phyloP scores from a whole-genome alignment of 2,113 vertebrate species.

The Alosa alosa region DNA sequence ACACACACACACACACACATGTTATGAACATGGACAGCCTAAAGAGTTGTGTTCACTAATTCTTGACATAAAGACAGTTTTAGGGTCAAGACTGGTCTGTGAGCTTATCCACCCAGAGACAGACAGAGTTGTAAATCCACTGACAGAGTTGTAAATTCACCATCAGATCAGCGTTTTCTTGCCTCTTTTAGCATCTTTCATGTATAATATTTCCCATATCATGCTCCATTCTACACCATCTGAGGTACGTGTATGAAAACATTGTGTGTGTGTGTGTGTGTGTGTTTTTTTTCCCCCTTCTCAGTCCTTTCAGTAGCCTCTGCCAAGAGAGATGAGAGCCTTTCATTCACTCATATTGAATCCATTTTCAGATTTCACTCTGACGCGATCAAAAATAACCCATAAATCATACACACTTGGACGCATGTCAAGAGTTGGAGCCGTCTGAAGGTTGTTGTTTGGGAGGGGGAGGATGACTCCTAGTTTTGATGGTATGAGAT shows the following conservation, averaged over 20 bases:
- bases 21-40: not conserved
- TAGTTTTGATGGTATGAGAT: constrained; percentile 44
- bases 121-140: not conserved
- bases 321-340: constrained; percentile 1
- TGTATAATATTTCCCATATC: not conserved
- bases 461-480: constrained; percentile 13
- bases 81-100: not conserved
- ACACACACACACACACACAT: constrained; percentile 22
- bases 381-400: constrained; percentile 51
- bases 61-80: not conserved
- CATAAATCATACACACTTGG: constrained; percentile 51
- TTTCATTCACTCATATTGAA: constrained; percentile 42
- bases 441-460: constrained; percentile 50
- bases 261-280: not conserved
- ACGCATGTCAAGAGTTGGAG: constrained; percentile 48
- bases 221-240: not conserved
- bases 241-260: not conserved
- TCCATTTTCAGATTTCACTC: constrained; percentile 48
- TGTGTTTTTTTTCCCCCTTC: not conserved
- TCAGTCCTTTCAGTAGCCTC: not conserved
- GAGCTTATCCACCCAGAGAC: not conserved
- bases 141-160: not conserved
- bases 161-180: not conserved
- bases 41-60: not conserved
- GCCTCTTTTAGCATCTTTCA: not conserved